These are phyloP conservation scores for Adelges cooleyi DNA, from an alignment of 1,140 invertebrate species.

Conservation along the genomic window DNA sequence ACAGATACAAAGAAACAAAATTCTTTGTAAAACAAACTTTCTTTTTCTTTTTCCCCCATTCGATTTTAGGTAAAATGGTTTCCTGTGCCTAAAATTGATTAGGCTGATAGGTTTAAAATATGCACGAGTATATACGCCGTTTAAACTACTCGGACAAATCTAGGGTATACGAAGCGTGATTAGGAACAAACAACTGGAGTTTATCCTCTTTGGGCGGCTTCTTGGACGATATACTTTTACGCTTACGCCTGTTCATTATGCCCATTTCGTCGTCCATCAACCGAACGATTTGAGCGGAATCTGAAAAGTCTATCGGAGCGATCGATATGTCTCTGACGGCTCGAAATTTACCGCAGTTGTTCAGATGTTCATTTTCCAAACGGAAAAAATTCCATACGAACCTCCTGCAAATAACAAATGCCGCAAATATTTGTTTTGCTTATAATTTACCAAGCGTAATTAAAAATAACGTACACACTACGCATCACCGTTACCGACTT, in stretches of 20 bases:
- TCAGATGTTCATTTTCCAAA: conserved; percentile 85
- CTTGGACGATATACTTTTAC: conserved; percentile 31
- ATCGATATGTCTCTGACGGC: conserved; percentile 83
- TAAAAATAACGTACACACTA: no score
- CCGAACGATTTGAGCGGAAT: conserved; percentile 75
- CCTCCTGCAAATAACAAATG: conserved; percentile 42
- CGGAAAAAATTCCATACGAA: conserved; percentile 92
- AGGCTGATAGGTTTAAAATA: no score
- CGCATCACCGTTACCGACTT: conserved; percentile 16
- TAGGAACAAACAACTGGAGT: conserved; percentile 1
- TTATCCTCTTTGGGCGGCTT: conserved; percentile 32
- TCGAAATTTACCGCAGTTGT: conserved; percentile 88
- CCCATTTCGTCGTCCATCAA: conserved; percentile 95
- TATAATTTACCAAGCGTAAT: no score
- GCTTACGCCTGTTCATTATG: conserved; percentile 54
- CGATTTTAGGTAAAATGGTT: no score
- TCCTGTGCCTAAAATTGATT: no score
- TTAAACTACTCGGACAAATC: conserved; percentile 8
- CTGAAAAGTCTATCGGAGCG: conserved; percentile 66
- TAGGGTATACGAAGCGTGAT: conserved; percentile 1
- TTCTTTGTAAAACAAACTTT: no score
- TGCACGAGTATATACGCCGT: no score
- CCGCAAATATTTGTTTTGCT: not conserved
- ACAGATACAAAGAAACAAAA: no score
- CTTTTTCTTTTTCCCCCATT: no score